Evolutionary conservation across 2,113 vertebrate genomes (phyloP), one percentile per base, ranked within the genome.

Genomic region (Archocentrus centrarchus): DNA sequence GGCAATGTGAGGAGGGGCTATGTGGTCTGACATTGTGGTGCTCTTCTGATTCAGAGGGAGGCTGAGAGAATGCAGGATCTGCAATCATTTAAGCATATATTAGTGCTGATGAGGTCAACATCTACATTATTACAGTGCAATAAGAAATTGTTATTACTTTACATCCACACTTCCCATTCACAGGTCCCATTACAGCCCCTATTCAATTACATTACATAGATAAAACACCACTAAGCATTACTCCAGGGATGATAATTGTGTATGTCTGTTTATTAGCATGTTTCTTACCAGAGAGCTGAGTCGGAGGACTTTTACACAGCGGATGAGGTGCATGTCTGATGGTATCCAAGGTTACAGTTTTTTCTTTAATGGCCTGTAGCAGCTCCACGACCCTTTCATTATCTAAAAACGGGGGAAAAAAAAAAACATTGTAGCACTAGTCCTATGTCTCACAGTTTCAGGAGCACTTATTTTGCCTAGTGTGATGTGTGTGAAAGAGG

Each of bases 351-450:
- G 94, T 96, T 3, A 97, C 91, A 0, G 91, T 97, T 95, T 97
- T 98, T 94, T 99, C 97, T 95, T 98, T 99, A 93, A 98, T 96
- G 89, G 97, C 97, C 79, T 96, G 97, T 44, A 99, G 97, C 95
- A 99, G 96, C 94, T 98, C 97, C 84, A 96, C 96, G 90, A 98
- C 96, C 80, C 95, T 97, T 95, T 99, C 97, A 91, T 97, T 98
- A 95, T 99, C 98, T 99, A 91, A 7, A 7, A 88, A 95, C 79
- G 82, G 86, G 61, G 24, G 59, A n/a, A 58, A 20, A 24, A 57
- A 57, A n/a, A 22, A 15, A 22, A 87, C 13, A 59, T 1, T 75
- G 22, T 10, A 55, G 6, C 55, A 80, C 84, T 50, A 55, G 11
- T 41, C 53, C 11, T 53, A 20, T 78, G 27, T 75, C 13, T 80